Conservation (phyloP, 2,888 invertebrate genomes). For the Eurytoma adleriae region DNA sequence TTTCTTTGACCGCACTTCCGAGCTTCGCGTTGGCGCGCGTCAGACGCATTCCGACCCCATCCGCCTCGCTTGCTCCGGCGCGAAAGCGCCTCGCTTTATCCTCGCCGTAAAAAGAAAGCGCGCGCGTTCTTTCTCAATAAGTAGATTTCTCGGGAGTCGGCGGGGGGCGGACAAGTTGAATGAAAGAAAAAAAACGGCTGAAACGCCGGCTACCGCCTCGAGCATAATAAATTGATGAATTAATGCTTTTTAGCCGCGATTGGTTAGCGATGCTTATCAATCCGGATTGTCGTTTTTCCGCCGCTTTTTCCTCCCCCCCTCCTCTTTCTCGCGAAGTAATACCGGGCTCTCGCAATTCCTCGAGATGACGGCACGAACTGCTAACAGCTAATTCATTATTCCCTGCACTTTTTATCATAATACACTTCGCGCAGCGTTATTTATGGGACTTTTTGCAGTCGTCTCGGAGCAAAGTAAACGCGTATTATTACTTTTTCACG, state of each 20-base stretch:
- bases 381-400: not conserved
- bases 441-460: too few relatives aligned
- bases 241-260: conserved; percentile 42
- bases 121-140: conserved; percentile 46
- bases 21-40: conserved; percentile 23
- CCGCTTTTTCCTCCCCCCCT: not conserved
- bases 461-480: too few relatives aligned
- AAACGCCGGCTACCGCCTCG: conserved; percentile 18
- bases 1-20: conserved; percentile 34
- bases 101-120: conserved; percentile 16
- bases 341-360: conserved; percentile 7
- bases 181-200: not conserved
- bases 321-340: not conserved
- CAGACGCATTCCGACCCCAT: not conserved
- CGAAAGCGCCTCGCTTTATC: conserved; percentile 18
- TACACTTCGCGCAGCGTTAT: not conserved
- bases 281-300: conserved; percentile 38
- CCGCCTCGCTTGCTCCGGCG: conserved; percentile 24
- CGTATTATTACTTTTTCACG: too few relatives aligned
- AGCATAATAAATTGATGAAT: conserved; percentile 48
- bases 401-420: not conserved
- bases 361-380: not conserved
- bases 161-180: not conserved
- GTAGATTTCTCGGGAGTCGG: conserved; percentile 43
- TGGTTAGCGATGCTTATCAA: conserved; percentile 46